Base-by-base conservation (phyloP, 2,888 invertebrate species). In the Anodontia alba region DNA sequence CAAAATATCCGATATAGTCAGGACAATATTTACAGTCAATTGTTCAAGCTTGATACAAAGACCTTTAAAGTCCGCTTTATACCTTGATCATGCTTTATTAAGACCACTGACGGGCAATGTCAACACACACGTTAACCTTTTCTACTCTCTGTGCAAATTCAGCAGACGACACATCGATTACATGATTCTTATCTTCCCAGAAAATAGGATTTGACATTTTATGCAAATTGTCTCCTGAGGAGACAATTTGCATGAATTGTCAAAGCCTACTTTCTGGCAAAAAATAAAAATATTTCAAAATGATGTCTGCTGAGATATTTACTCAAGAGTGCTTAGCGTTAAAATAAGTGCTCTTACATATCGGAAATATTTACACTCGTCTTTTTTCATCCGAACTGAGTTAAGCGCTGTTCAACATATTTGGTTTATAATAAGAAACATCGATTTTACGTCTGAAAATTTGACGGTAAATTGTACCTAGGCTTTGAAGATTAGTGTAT, bases 381-480 rank as follows among this genome's bases (percentile, higher is more conserved):
- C 38, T 38, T 38, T 17, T 57, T n/a, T 57, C 49, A n/a, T 49
- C 49, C n/a, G 20, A 3, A 20, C 49, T 20, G n/a, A 49, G 8
- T 49, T n/a, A 15, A n/a, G 49, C 17, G 12, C 49, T 20, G 49
- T 49, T 20, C 17, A 49, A 49, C 49, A 49, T 49, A 20, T 15
- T n/a, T 15, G 20, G 5, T 49, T 49, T n/a, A 20, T 49, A n/a
- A 49, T 20, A 49, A n/a, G 12, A 7, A 57, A 57, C 57, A 57
- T 57, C 57, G 57, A 57, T 57, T 57, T 57, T 57, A 26, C 57
- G 57, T 57, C n/a, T n/a, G 57, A 26, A 57, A 15, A 38, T 38
- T 29, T 29, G 12, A 57, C 26, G 15, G 12, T 57, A 23, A 57
- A 57, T 57, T 29, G 12, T 57, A 15, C 15, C 57, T 8, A 23